These are phyloP conservation scores for Sebastes taczanowskii DNA, from an alignment of 2,797 vertebrate species.

Conservation along the genomic window DNA sequence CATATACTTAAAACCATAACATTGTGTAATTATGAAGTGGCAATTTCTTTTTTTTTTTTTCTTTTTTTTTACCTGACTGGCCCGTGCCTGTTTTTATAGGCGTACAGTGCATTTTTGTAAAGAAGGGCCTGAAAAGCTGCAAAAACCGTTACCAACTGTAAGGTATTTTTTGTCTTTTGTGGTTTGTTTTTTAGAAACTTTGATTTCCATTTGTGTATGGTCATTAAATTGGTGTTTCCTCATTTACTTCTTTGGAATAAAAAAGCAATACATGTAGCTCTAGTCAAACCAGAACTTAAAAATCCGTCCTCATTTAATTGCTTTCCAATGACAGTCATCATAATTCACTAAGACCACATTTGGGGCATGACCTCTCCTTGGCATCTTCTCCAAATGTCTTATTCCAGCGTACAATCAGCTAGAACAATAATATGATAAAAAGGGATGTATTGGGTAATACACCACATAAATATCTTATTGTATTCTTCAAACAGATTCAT, in stretches of 20 bases:
- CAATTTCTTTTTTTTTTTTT: constrained; percentile 1
- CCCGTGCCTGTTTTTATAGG: constrained; percentile 59
- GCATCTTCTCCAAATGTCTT: background rate
- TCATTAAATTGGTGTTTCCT: constrained; percentile 72
- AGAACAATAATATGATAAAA: constrained; percentile 11
- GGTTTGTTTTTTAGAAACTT: constrained; percentile 55
- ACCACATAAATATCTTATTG: background rate
- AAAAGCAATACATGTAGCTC: constrained; percentile 78
- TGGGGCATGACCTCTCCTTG: background rate
- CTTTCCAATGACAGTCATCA: background rate
- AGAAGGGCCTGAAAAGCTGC: constrained; percentile 71
- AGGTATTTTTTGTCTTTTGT: constrained; percentile 65
- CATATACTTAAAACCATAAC: constrained; percentile 64
- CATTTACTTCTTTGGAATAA: constrained; percentile 83
- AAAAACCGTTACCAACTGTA: constrained; percentile 66
- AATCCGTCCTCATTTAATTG: constrained; percentile 25
- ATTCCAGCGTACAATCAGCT: background rate
- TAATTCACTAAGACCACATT: background rate
- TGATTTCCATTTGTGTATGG: constrained; percentile 69
- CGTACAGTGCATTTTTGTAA: constrained; percentile 61
- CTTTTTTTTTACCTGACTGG: constrained; percentile 62
- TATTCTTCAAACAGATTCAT: constrained; percentile 23
- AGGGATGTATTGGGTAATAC: background rate
- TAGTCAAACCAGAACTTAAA: constrained; percentile 33
- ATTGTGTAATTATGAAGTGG: constrained; percentile 65